Percentiles rank a stretch among this genome's conserved stretches.
phyloP scores from a whole-genome alignment of 2,113 vertebrate species.

The Cyanoramphus novaezelandiae region DNA sequence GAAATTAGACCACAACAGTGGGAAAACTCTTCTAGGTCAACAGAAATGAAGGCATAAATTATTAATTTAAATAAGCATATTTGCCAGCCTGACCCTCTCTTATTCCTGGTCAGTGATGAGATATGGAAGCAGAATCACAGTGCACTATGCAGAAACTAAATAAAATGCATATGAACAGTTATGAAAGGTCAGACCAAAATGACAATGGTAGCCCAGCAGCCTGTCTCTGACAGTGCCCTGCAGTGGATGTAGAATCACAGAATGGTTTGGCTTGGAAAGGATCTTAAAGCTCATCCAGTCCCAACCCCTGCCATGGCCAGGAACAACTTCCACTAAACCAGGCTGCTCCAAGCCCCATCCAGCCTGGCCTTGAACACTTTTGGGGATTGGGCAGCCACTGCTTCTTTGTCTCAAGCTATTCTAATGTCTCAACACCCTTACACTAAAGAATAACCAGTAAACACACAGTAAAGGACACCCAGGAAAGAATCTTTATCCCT shows the following conservation, averaged over 20 bases:
- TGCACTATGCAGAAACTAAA: background rate
- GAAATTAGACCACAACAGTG: background rate
- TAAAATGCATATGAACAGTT: background rate
- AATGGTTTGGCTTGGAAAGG: background rate
- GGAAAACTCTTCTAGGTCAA: background rate
- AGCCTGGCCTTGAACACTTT: background rate
- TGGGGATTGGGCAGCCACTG: background rate
- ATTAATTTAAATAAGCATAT: background rate
- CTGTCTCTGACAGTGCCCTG: background rate
- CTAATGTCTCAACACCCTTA: background rate
- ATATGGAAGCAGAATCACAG: background rate
- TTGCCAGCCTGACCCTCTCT: background rate
- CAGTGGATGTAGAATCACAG: background rate
- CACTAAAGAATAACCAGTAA: background rate
- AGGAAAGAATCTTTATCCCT: background rate
- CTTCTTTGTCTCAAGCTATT: background rate
- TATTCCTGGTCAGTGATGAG: background rate
- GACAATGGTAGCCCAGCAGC: accelerated
- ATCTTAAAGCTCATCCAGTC: background rate
- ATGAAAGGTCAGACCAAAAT: background rate
- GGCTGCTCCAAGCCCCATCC: background rate
- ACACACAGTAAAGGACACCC: background rate
- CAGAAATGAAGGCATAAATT: background rate
- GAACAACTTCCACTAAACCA: background rate
- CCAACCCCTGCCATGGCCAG: background rate